These are phyloP conservation scores for Eucera pruinosa DNA, from an alignment of 2,888 invertebrate species.

Conservation along the genomic window DNA sequence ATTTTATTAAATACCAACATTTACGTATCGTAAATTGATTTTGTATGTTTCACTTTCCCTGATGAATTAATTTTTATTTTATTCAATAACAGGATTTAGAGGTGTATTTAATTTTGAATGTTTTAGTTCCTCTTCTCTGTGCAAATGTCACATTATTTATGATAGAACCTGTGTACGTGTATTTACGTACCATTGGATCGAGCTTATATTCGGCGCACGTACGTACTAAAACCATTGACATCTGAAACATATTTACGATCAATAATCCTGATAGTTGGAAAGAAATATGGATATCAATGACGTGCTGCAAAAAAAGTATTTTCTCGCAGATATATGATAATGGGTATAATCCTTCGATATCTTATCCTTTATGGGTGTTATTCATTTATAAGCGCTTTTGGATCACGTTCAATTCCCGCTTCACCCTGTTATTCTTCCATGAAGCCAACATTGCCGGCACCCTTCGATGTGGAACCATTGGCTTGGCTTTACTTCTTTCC, in stretches of 20 bases:
- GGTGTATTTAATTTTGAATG: not conserved
- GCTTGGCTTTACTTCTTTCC: constrained; percentile 71
- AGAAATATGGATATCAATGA: constrained; percentile 48
- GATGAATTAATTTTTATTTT: not conserved
- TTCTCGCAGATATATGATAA: constrained; percentile 72
- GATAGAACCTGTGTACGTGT: not conserved
- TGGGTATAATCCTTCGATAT: constrained; percentile 75
- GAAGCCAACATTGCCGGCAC: constrained; percentile 33
- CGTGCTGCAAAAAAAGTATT: constrained; percentile 34
- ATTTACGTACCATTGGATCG: not conserved
- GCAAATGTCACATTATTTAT: constrained; percentile 7
- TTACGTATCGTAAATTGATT: too few species aligned
- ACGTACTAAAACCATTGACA: constrained; percentile 30
- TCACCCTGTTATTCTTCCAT: constrained; percentile 34
- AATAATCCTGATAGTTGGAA: constrained; percentile 33
- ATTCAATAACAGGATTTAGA: not conserved
- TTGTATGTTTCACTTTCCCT: too few species aligned
- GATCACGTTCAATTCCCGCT: constrained; percentile 77
- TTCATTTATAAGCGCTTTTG: constrained; percentile 79
- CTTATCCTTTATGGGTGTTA: constrained; percentile 75
- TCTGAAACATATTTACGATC: constrained; percentile 45
- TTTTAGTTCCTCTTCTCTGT: not conserved
- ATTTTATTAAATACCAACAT: too few species aligned
- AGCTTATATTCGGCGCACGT: constrained; percentile 14
- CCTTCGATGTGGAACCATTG: constrained; percentile 56